These are phyloP conservation scores for Holothuria leucospilota DNA, from an alignment of 53 echinoderm and acorn worm species.

Conservation along the genomic window DNA sequence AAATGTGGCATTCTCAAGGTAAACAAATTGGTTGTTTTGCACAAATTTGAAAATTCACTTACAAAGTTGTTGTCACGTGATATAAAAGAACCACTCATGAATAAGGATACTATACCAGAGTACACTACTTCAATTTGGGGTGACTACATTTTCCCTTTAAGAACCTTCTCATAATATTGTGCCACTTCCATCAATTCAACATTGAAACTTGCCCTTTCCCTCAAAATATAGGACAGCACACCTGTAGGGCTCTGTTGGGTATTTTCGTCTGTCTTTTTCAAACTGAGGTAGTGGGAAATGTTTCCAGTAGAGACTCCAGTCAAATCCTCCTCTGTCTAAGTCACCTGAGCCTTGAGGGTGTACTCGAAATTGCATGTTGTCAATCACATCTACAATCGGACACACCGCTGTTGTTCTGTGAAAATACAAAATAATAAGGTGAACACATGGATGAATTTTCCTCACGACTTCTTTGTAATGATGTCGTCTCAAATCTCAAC, in stretches of 20 bases:
- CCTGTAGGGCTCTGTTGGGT: constrained; percentile 90
- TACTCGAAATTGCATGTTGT: constrained; percentile 80
- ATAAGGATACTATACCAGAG: too few relatives aligned
- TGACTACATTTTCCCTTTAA: too few relatives aligned
- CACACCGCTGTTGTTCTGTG: constrained; percentile 86
- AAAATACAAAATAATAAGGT: neutral
- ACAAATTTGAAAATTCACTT: too few relatives aligned
- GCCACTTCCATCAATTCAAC: too few relatives aligned
- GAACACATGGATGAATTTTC: neutral
- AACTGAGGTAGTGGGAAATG: constrained; percentile 86
- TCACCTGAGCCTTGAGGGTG: constrained; percentile 88
- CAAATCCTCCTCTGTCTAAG: constrained; percentile 90
- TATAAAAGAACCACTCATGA: too few relatives aligned
- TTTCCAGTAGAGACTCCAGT: constrained; percentile 98
- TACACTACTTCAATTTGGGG: too few relatives aligned
- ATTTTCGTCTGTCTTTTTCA: constrained; percentile 74
- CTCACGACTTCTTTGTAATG: neutral
- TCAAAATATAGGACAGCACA: constrained; percentile 6
- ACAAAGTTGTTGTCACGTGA: too few relatives aligned
- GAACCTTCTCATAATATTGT: too few relatives aligned
- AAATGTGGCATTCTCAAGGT: too few relatives aligned
- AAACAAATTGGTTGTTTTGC: too few relatives aligned
- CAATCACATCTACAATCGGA: constrained; percentile 94
- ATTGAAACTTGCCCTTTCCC: too few relatives aligned
- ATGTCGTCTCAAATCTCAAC: too few relatives aligned